Base-by-base conservation (phyloP, 1,140 invertebrate genomes). In the Drosophila virilis region DNA sequence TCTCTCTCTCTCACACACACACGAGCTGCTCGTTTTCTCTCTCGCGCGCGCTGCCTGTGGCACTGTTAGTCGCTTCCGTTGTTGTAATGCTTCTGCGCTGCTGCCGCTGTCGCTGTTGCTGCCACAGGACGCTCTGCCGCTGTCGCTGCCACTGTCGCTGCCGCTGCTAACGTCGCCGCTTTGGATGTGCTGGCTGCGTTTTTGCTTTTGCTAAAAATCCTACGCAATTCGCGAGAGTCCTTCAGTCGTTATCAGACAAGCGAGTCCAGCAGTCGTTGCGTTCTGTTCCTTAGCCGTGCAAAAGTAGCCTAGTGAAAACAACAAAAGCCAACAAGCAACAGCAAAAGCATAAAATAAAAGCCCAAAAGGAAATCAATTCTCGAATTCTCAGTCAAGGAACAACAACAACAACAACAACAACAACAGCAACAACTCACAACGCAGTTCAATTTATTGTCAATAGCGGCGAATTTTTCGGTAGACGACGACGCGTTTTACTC, bases 181-280 rank as follows among this genome's bases (percentile, higher is more conserved):
- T 28, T 46, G 38, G 37, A 48, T 15, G 38, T 15, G 65, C 40
- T 65, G 48, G 74, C 74, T 78, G 85, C 78, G 67, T 64, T 74
- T 78, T 77, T 77, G 62, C 68, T 65, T 75, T 89, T 89, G 78
- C 85, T 89, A 90, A 90, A 90, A 90, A 84, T 89, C 78, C 80
- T 83, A 88, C 88, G 83, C 83, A 88, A 81, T 89, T 86, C 77
- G 88, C 76, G 80, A 86, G 85, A 90, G 82, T 88, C 86, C 90
- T 90, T 91, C 86, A 91, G 90, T 91, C 90, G 90, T 91, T 91
- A 91, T 91, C 90, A 91, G 90, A 91, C 90, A 91, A 91, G 90
- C 83, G 90, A 91, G 90, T 91, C 90, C 90, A 91, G 84, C 90
- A 91, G 90, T 91, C 90, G 90, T 91, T 91, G 90, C 90, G 90